phyloP scores from a whole-genome alignment of 2,888 invertebrate species.

The Quadroppia sp. region DNA sequence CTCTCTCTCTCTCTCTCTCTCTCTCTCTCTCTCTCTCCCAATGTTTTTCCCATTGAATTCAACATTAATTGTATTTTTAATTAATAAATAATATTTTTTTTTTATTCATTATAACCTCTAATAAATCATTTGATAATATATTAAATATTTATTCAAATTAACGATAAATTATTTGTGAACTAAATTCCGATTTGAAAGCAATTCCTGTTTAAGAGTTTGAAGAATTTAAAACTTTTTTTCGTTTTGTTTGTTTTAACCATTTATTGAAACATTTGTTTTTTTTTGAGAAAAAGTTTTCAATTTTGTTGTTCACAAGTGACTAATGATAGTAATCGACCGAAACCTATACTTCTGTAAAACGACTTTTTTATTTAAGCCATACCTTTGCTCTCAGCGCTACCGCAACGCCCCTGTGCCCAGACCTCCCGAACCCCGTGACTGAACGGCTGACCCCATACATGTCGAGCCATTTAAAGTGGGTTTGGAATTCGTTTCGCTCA shows the following conservation, averaged over 20 bases:
- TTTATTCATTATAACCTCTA: not conserved
- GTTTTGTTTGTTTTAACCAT: not conserved
- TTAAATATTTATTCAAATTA: not conserved
- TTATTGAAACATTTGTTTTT: not conserved
- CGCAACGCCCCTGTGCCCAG: no score
- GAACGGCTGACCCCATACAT: not conserved
- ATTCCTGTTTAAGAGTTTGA: constrained; percentile 5
- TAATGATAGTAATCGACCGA: not conserved
- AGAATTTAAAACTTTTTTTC: no score
- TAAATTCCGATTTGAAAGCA: not conserved
- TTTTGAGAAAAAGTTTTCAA: no score
- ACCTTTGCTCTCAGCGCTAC: no score
- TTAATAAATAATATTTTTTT: not conserved
- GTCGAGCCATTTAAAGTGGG: not conserved
- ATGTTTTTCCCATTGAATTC: not conserved
- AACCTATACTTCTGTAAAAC: no score
- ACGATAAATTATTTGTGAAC: not conserved
- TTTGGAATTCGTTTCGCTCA: not conserved
- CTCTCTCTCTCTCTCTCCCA: no score
- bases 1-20: no score
- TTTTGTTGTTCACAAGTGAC: not conserved
- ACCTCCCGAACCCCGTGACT: not conserved
- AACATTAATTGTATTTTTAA: no score
- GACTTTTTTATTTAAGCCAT: no score
- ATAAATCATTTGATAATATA: not conserved